Conservation (phyloP, 2,113 vertebrate genomes). For the Dendropsophus ebraccatus region DNA sequence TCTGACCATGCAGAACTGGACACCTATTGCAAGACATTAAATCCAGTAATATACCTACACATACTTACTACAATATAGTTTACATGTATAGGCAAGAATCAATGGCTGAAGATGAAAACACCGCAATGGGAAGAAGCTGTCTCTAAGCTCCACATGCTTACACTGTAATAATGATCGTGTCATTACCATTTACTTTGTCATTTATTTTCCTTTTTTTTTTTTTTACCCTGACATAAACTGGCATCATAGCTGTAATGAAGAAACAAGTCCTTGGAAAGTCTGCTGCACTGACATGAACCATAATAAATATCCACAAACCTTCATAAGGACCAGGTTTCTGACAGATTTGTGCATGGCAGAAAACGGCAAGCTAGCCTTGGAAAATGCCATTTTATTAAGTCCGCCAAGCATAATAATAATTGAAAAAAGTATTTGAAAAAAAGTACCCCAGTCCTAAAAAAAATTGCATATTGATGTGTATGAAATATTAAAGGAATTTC, state of each 20-base stretch:
- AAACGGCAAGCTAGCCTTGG: slow-evolving; percentile 29
- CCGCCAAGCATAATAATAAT: not conserved
- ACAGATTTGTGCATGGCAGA: slow-evolving; percentile 40
- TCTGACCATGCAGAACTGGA: too few species aligned
- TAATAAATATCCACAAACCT: slow-evolving; percentile 6
- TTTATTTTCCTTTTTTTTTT: slow-evolving; percentile 13
- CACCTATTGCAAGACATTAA: too few species aligned
- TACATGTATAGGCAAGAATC: not conserved
- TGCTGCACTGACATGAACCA: not conserved
- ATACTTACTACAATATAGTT: not conserved
- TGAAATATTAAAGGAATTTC: not conserved
- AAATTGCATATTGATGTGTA: not conserved
- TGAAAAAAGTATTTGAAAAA: not conserved
- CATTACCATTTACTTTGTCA: not conserved
- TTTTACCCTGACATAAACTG: not conserved
- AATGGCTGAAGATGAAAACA: not conserved
- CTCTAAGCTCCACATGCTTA: not conserved
- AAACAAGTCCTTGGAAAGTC: not conserved
- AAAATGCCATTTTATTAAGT: slow-evolving; percentile 41
- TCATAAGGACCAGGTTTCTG: not conserved
- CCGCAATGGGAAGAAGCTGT: not conserved
- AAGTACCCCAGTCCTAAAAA: not conserved
- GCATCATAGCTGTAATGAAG: not conserved
- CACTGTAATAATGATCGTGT: not conserved
- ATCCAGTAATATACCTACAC: not conserved